Base-by-base conservation (phyloP, 2,797 vertebrate species). In the Thamnophis elegans region DNA sequence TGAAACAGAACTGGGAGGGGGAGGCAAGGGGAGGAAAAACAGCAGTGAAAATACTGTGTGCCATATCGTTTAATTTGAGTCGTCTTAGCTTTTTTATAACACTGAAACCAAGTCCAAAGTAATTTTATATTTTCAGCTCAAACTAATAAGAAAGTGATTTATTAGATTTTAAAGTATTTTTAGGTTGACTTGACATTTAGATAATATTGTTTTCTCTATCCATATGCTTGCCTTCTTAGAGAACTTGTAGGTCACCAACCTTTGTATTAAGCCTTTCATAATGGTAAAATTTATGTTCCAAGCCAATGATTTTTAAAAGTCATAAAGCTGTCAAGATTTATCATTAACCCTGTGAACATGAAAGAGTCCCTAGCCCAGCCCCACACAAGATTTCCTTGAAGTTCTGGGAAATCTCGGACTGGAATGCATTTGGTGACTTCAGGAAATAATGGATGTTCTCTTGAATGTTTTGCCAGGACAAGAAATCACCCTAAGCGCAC, bases 101-200 rank as follows among this genome's bases (percentile, higher is more conserved):
- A 92, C 91, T 90, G 96, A 95, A 95, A 91, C 22, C 92, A 93
- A 95, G 93, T 62, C 59, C 0, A 0, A 28, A 92, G 89, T 42
- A 94, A 95, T 93, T 94, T 94, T 89, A 56, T 59, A 92, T 87
- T 94, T 82, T 91, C 56, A 90, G 90, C 94, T 95, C 92, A 94
- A 95, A 95, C 68, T 92, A 94, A 96, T 94, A 94, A 92, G 92
- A 93, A 95, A 91, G 94, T 91, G 92, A 94, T 92, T 92, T 95
- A 94, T 95, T 95, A 95, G 42, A 32, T 95, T 96, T 97, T 93
- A 2, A 95, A 95, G 92, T 93, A 93, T 95, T 94, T 96, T 94
- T 94, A 60, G 51, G 65, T 94, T 96, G 58, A 92, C 95, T 95
- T 36, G 53, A 94, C 92, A 93, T 96, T 95, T 94, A 90, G 89